These are phyloP conservation scores for Acipenser ruthenus DNA, from an alignment of 2,797 vertebrate species.

Conservation along the genomic window DNA sequence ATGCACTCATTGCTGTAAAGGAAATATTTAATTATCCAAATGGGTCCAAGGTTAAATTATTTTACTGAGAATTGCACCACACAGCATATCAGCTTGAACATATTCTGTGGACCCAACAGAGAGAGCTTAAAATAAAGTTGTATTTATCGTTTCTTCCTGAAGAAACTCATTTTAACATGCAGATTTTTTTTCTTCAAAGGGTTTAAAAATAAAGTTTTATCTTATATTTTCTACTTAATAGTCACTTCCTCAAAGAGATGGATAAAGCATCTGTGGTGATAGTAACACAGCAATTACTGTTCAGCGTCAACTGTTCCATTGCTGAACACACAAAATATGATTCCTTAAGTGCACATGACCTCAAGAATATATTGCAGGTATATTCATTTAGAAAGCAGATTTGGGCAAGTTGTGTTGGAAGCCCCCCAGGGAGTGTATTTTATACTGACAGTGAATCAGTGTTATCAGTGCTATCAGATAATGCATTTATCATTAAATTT, in stretches of 20 bases:
- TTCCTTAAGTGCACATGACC: constrained; percentile 65
- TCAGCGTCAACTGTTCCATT: constrained; percentile 44
- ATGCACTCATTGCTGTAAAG: constrained; percentile 28
- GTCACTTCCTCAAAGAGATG: constrained; percentile 62
- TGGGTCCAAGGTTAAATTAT: constrained; percentile 35
- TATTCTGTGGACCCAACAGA: constrained; percentile 29
- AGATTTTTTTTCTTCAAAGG: constrained; percentile 31
- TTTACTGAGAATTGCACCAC: constrained; percentile 31
- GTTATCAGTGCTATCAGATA: constrained; percentile 99
- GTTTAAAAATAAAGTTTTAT: constrained; percentile 37
- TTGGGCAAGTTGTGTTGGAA: constrained; percentile 65
- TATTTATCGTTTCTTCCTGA: constrained; percentile 34
- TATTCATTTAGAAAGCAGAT: constrained; percentile 61
- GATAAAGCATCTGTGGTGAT: constrained; percentile 55
- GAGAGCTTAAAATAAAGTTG: constrained; percentile 28
- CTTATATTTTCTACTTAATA: constrained; percentile 48
- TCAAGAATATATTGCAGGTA: constrained; percentile 72
- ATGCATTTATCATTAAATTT: constrained; percentile 99
- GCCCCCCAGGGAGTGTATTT: constrained; percentile 85
- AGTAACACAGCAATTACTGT: constrained; percentile 61
- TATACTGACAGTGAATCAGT: constrained; percentile 99
- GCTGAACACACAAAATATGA: constrained; percentile 67
- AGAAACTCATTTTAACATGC: constrained; percentile 38
- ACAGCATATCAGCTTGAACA: constrained; percentile 33
- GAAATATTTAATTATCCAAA: constrained; percentile 32